A percentile compares a stretch with the other conserved stretches of the same genome.
phyloP scores from a whole-genome alignment of 1,140 invertebrate species.

The Caligus rogercresseyi region DNA sequence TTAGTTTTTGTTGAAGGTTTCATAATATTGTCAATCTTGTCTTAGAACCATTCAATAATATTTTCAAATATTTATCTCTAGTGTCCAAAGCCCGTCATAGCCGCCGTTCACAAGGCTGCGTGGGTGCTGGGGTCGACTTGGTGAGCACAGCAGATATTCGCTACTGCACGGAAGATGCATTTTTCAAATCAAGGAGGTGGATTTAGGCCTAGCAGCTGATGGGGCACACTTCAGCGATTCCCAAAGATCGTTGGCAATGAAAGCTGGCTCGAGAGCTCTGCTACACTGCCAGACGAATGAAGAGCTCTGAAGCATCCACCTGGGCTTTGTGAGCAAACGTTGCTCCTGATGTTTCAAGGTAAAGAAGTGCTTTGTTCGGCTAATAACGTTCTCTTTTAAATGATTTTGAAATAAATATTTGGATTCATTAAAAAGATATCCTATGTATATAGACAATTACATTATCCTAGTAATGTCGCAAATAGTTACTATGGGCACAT shows the following conservation, averaged over 20 bases:
- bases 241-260: conserved; percentile 80
- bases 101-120: conserved; percentile 70
- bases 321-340: conserved; percentile 46
- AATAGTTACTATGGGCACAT: too few relatives aligned
- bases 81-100: conserved; percentile 74
- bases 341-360: conserved; percentile 43
- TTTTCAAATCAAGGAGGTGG: conserved; percentile 77
- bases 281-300: conserved; percentile 65
- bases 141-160: conserved; percentile 74
- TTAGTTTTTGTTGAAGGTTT: too few relatives aligned
- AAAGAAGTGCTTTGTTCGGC: conserved; percentile 41
- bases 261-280: conserved; percentile 68
- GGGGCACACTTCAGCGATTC: conserved; percentile 81
- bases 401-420: background rate
- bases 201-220: conserved; percentile 74
- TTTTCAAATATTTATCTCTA: conserved; percentile 30
- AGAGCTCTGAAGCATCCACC: conserved; percentile 49
- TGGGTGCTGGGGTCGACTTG: conserved; percentile 75
- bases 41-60: too few relatives aligned
- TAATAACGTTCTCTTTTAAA: conserved; percentile 21
- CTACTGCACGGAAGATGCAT: conserved; percentile 73
- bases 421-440: too few relatives aligned
- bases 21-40: too few relatives aligned
- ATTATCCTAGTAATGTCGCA: too few relatives aligned
- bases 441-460: too few relatives aligned